These are phyloP conservation scores for Neostethus bicornis DNA, from an alignment of 2,797 vertebrate genomes.

Conservation along the genomic window DNA sequence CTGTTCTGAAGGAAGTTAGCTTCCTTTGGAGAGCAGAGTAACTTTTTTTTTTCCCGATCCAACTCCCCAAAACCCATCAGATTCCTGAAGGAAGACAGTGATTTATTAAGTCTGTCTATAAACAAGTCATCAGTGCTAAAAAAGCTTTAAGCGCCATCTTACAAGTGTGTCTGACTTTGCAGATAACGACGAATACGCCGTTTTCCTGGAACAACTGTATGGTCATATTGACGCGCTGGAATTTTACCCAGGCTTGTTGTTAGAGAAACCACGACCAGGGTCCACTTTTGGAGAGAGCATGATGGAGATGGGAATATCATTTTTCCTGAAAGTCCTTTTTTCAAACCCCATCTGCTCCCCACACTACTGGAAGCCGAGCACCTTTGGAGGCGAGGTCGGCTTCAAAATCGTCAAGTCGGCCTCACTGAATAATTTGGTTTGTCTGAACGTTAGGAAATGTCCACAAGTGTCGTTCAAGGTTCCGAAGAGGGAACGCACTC, in stretches of 20 bases:
- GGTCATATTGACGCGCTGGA: slow-evolving; percentile 92
- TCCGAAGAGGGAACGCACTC: slow-evolving; percentile 53
- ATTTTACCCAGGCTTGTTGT: slow-evolving; percentile 88
- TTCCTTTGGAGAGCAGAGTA: neutral
- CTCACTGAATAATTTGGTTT: slow-evolving; percentile 87
- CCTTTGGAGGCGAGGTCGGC: slow-evolving; percentile 89
- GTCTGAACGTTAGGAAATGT: slow-evolving; percentile 88
- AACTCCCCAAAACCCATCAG: neutral
- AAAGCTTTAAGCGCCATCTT: too few relatives aligned
- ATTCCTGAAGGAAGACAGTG: neutral
- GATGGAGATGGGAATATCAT: slow-evolving; percentile 97
- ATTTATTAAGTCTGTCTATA: too few relatives aligned
- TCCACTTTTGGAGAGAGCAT: slow-evolving; percentile 96
- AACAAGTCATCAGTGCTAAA: too few relatives aligned
- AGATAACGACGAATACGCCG: slow-evolving; percentile 87
- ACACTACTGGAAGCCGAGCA: slow-evolving; percentile 97
- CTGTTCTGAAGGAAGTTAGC: neutral
- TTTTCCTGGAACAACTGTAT: slow-evolving; percentile 86
- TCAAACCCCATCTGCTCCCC: slow-evolving; percentile 98
- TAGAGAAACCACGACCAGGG: slow-evolving; percentile 84
- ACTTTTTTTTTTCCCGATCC: too few relatives aligned
- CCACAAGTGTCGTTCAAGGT: slow-evolving; percentile 87
- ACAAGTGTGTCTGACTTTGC: slow-evolving; percentile 19
- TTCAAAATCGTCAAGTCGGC: slow-evolving; percentile 93
- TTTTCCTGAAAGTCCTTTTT: slow-evolving; percentile 95